Conservation (phyloP, 1,140 invertebrate genomes). For the Acarapis woodi region DNA sequence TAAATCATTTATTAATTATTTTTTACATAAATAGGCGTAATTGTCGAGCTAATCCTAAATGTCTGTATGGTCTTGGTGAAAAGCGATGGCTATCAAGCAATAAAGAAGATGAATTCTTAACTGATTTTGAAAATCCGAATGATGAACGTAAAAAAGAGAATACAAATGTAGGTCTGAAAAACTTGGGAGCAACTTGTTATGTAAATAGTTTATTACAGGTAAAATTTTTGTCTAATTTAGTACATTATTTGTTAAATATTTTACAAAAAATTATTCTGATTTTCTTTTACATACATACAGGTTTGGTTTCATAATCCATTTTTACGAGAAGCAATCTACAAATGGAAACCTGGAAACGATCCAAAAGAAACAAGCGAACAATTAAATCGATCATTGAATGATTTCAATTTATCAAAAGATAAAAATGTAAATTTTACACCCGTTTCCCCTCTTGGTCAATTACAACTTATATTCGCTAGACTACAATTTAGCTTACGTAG, state of each 20-base stretch:
- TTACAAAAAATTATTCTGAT: background rate
- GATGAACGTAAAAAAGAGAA: slow-evolving; percentile 18
- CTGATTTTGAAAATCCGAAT: slow-evolving; percentile 18
- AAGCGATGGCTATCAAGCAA: slow-evolving; percentile 20
- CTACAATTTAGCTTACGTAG: slow-evolving; percentile 28
- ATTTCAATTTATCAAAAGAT: background rate
- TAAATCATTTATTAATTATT: slow-evolving; percentile 1
- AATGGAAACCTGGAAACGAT: slow-evolving; percentile 27
- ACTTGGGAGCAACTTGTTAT: slow-evolving; percentile 40
- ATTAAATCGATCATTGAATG: background rate
- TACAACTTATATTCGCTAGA: slow-evolving; percentile 34
- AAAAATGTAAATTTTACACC: slow-evolving; percentile 10
- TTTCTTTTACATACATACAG: slow-evolving; percentile 10
- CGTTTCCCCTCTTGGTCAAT: slow-evolving; percentile 23
- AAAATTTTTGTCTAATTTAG: slow-evolving; percentile 1
- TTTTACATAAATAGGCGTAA: slow-evolving; percentile 22
- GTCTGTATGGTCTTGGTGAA: slow-evolving; percentile 30
- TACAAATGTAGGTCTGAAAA: slow-evolving; percentile 29
- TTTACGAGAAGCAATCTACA: slow-evolving; percentile 30
- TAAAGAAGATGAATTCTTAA: slow-evolving; percentile 14
- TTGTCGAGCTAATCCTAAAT: slow-evolving; percentile 32
- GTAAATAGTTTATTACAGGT: slow-evolving; percentile 36
- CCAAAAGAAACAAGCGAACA: slow-evolving; percentile 3
- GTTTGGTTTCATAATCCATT: slow-evolving; percentile 37
- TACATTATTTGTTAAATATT: background rate